A percentile compares a stretch with the other conserved stretches of the same genome.
phyloP scores from a whole-genome alignment of 2,888 invertebrate species.

The Drosophila nigricruria region DNA sequence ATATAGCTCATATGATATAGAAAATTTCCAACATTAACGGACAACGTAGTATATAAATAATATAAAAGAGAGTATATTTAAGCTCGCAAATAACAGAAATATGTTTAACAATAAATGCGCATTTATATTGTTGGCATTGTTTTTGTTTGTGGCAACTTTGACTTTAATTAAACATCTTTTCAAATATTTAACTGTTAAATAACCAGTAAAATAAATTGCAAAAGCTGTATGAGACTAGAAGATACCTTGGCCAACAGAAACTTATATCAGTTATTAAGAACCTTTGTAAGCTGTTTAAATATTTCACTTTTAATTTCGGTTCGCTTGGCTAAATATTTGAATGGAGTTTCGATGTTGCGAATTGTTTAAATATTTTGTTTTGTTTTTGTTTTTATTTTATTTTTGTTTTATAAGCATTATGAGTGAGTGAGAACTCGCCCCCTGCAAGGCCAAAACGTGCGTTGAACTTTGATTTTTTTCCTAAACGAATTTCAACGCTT shows the following conservation, averaged over 20 bases:
- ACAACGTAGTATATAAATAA: neutral
- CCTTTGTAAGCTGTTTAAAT: neutral
- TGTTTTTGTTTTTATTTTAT: neutral
- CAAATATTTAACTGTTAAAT: constrained; percentile 20
- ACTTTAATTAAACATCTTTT: constrained; percentile 17
- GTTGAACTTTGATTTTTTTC: constrained; percentile 64
- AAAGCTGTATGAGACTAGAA: neutral
- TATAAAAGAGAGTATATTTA: neutral
- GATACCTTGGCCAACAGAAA: neutral
- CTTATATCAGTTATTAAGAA: neutral
- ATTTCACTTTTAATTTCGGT: constrained; percentile 16
- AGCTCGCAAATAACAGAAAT: neutral
- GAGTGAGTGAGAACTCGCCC: constrained; percentile 4
- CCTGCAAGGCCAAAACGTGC: constrained; percentile 64
- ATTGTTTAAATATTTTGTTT: constrained; percentile 10
- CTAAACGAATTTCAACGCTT: constrained; percentile 26
- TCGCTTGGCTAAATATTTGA: constrained; percentile 33
- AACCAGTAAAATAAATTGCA: neutral
- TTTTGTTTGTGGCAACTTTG: constrained; percentile 4
- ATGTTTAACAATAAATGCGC: constrained; percentile 5
- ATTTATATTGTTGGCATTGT: constrained; percentile 3
- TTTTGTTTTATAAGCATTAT: constrained; percentile 13
- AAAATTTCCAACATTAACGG: neutral
- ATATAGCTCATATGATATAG: too few relatives aligned
- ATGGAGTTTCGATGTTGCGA: constrained; percentile 31